Conservation (phyloP, 2,113 vertebrate genomes). For the Andinoacara biseriatus region DNA sequence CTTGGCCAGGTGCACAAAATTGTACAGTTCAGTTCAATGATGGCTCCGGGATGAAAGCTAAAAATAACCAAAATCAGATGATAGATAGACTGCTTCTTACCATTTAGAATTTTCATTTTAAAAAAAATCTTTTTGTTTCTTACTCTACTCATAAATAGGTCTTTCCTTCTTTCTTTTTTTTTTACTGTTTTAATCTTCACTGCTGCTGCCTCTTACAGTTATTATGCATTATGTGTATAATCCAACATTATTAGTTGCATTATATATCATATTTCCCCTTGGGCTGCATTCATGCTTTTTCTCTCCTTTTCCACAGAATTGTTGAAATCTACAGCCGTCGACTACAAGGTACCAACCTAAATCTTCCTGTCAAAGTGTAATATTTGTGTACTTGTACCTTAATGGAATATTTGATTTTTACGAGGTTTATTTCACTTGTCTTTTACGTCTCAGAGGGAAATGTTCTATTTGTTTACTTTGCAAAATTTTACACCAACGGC, state of each 20-base stretch:
- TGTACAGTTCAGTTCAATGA: not conserved
- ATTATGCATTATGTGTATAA: no score
- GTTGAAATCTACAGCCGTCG: constrained; percentile 98
- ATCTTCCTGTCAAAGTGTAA: not conserved
- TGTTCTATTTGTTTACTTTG: not conserved
- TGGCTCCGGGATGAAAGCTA: no score
- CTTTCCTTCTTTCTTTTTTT: not conserved
- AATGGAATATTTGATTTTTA: not conserved
- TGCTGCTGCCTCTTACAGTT: not conserved
- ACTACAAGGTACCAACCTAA: constrained; percentile 87
- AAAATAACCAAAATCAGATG: not conserved
- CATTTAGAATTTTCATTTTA: not conserved
- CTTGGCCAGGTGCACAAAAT: not conserved
- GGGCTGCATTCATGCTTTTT: not conserved
- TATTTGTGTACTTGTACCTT: not conserved
- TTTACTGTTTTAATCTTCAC: not conserved
- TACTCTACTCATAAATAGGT: not conserved
- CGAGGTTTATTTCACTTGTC: not conserved
- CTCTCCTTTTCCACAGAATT: constrained; percentile 81
- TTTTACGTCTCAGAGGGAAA: not conserved
- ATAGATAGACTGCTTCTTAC: not conserved
- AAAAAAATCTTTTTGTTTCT: not conserved
- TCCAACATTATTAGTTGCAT: no score
- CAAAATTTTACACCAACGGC: not conserved
- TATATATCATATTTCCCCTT: not conserved